These are phyloP conservation scores for Aproaerema taeniolella DNA, from an alignment of 2,888 invertebrate species.

Conservation along the genomic window DNA sequence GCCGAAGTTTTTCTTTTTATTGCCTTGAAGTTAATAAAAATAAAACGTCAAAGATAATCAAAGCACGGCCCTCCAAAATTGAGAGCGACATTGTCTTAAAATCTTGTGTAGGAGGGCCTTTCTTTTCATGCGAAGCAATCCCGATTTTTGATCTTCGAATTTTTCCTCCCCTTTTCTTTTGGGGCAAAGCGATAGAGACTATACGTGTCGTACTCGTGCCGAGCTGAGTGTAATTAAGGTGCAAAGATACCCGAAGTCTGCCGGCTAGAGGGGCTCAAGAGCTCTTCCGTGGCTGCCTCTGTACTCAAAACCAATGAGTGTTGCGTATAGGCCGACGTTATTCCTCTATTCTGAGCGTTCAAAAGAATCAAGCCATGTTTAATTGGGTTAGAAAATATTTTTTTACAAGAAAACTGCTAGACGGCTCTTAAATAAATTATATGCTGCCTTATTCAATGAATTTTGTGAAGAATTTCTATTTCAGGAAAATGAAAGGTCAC, in stretches of 20 bases:
- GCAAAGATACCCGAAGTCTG: constrained; percentile 73
- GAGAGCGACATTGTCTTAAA: constrained; percentile 41
- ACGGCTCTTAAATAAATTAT: too few relatives aligned
- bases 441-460: too few relatives aligned
- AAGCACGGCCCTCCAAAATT: constrained; percentile 29
- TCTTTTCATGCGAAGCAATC: constrained; percentile 36
- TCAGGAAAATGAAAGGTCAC: too few relatives aligned
- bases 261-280: constrained; percentile 54
- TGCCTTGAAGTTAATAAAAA: constrained; percentile 24
- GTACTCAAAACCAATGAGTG: constrained; percentile 64
- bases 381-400: constrained; percentile 45
- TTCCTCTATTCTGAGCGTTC: constrained; percentile 52
- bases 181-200: constrained; percentile 43
- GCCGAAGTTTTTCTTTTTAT: neutral
- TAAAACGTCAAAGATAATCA: constrained; percentile 43
- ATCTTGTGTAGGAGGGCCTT: constrained; percentile 40
- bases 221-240: constrained; percentile 71
- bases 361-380: constrained; percentile 58
- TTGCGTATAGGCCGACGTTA: constrained; percentile 60
- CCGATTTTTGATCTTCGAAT: constrained; percentile 44
- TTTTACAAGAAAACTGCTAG: too few relatives aligned
- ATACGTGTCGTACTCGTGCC: constrained; percentile 62
- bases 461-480: too few relatives aligned
- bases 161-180: constrained; percentile 45
- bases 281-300: constrained; percentile 59